Percentiles rank a stretch among this genome's conserved stretches.
These are phyloP conservation scores for Camponotus fellah DNA, from an alignment of 2,888 invertebrate genomes.

Conservation along the genomic window DNA sequence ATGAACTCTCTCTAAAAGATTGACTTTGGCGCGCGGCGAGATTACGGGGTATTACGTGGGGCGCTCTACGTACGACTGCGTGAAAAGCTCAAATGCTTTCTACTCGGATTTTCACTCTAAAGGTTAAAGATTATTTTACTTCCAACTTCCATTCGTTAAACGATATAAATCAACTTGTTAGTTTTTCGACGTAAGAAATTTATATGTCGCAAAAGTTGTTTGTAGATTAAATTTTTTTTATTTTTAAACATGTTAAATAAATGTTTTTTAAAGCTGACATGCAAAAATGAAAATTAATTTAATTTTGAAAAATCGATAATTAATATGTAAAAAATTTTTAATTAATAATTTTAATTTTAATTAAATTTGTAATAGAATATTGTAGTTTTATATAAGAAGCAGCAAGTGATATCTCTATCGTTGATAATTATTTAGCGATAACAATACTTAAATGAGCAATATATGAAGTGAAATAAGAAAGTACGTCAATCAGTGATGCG, in stretches of 20 bases:
- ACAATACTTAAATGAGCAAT: background rate
- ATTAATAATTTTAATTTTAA: background rate
- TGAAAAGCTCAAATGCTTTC: conserved; percentile 16
- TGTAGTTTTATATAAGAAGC: background rate
- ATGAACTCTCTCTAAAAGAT: conserved; percentile 34
- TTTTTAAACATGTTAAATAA: no score
- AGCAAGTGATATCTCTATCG: background rate
- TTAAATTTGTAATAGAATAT: background rate
- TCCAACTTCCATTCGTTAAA: background rate
- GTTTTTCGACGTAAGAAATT: background rate
- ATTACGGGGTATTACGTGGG: conserved; percentile 33
- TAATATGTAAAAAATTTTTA: no score
- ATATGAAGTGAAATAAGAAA: background rate
- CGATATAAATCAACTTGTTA: background rate
- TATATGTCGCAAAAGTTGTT: background rate
- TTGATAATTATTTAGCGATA: background rate
- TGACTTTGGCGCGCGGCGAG: conserved; percentile 17
- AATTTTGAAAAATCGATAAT: no score
- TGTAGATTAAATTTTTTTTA: no score
- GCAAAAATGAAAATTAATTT: no score
- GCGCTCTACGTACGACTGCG: background rate
- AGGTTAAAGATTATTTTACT: background rate
- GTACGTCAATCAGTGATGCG: background rate
- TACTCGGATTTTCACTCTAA: background rate
- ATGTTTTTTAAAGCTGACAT: background rate